Evolutionary conservation across 2,888 invertebrate species (phyloP).

Genomic region (Latheticus oryzae): DNA sequence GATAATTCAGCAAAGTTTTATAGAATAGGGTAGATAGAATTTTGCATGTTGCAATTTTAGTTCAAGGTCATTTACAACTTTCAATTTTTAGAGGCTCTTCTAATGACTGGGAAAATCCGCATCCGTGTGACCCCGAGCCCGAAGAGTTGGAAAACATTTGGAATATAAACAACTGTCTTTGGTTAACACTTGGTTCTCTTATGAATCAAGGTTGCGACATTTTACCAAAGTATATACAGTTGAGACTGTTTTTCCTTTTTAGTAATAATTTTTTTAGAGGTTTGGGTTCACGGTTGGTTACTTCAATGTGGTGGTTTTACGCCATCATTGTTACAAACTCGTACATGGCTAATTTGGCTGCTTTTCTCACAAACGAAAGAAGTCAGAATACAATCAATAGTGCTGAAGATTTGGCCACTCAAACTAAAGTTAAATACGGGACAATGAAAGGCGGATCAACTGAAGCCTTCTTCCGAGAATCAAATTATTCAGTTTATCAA

Average conservation of each 20-base stretch:
- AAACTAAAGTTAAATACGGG: conserved; percentile 94
- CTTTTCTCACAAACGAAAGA: conserved; percentile 78
- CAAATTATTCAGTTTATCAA: conserved; percentile 42
- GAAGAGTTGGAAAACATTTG: conserved; percentile 91
- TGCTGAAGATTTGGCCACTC: conserved; percentile 90
- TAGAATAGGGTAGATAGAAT: too few relatives aligned
- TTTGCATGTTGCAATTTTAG: too few relatives aligned
- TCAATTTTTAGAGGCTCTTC: conserved; percentile 76
- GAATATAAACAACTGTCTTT: conserved; percentile 86
- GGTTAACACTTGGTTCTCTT: conserved; percentile 91
- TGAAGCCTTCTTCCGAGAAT: conserved; percentile 86
- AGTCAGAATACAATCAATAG: conserved; percentile 81
- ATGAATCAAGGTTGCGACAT: conserved; percentile 94
- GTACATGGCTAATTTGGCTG: conserved; percentile 93
- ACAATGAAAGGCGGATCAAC: conserved; percentile 89
- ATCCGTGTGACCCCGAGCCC: conserved; percentile 86
- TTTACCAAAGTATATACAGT: conserved; percentile 77
- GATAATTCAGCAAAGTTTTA: too few relatives aligned
- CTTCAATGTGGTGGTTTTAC: conserved; percentile 93
- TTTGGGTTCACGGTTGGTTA: conserved; percentile 85
- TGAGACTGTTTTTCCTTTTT: too few relatives aligned
- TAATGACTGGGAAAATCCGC: conserved; percentile 92
- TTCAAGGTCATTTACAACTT: too few relatives aligned
- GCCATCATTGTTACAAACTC: conserved; percentile 87
- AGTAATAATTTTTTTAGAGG: conserved; percentile 76